These are phyloP conservation scores for Drosophila leontia DNA, from an alignment of 1,140 invertebrate species.

Conservation along the genomic window DNA sequence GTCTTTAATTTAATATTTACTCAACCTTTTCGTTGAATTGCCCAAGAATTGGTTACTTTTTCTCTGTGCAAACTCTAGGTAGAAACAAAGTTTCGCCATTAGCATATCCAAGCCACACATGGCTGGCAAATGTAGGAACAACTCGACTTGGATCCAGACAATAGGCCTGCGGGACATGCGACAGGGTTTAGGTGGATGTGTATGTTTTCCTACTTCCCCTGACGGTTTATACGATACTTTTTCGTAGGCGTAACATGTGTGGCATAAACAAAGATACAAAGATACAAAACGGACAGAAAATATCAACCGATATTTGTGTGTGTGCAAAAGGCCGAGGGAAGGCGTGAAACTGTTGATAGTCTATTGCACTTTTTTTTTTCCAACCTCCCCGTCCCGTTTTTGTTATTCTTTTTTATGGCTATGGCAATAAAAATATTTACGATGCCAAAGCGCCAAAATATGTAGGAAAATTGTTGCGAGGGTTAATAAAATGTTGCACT, in stretches of 20 bases:
- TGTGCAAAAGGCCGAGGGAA: conserved; percentile 13
- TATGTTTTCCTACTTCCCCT: conserved; percentile 19
- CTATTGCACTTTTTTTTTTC: conserved; percentile 57
- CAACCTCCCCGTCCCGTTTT: conserved; percentile 21
- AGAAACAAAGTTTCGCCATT: conserved; percentile 34
- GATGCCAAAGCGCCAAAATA: conserved; percentile 61
- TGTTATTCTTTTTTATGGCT: conserved; percentile 53
- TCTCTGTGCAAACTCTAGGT: conserved; percentile 11
- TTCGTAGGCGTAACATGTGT: conserved; percentile 66
- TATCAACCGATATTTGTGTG: conserved; percentile 44
- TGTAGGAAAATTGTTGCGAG: conserved; percentile 30
- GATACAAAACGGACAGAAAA: conserved; percentile 40
- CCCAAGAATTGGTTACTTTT: not conserved
- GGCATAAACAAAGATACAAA: conserved; percentile 64
- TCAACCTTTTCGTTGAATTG: not conserved
- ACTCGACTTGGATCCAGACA: conserved; percentile 36
- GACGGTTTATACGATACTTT: conserved; percentile 41
- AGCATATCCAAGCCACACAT: conserved; percentile 57
- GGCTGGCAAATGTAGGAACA: conserved; percentile 49
- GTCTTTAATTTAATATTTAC: not conserved
- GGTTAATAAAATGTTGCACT: conserved; percentile 53
- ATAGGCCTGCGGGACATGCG: conserved; percentile 44
- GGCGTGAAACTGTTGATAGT: conserved; percentile 66
- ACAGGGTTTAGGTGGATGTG: conserved; percentile 4
- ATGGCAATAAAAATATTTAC: conserved; percentile 63